Evolutionary conservation across 2,113 vertebrate species (phyloP), one percentile per base, ranked within the genome.

Genomic region (Zosterops lateralis): DNA sequence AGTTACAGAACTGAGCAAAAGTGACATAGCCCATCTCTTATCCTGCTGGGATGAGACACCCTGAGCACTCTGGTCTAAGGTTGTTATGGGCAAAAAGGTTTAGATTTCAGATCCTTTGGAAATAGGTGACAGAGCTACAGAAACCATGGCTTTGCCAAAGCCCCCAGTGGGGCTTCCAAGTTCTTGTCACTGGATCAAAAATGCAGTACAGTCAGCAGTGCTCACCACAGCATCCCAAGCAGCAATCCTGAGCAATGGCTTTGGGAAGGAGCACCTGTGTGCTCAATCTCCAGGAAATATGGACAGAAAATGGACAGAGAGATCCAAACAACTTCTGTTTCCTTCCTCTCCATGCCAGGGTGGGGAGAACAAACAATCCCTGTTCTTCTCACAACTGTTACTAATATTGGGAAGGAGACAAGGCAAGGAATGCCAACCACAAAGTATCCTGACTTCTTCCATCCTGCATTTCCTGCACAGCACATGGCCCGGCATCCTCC

Each of bases 261-360:
- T 77, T 50, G 26, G n/a, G 7, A 68, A 75, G 58, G 73, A 54
- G 36, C n/a, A 48, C n/a, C 14, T 1, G 29, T 14, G 53, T 26
- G 36, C 24, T 34, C 34, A 42, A 45, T 28, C 56, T 82, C 62
- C 81, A 62, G 38, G 34, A 61, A 79, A 61, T 0, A 54, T 0
- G 0, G 70, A 34, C 26, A 61, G 80, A 84, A 90, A 86, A 77
- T 0, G 1, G 53, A 72, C 42, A 66, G 34, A 62, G 48, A 50
- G 50, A 68, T 10, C 21, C 1, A 6, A 79, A 40, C 32, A 47
- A 31, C 36, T 66, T 75, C 47, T n/a, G 19, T 16, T 47, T 54
- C 57, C 31, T 78, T 34, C 36, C 58, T 84, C 66, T 51, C 48
- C 36, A 21, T 0, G 1, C 5, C 40, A 32, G 12, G 12, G 0